phyloP scores from a whole-genome alignment of 2,888 invertebrate genomes.

The Philereme vetulata region DNA sequence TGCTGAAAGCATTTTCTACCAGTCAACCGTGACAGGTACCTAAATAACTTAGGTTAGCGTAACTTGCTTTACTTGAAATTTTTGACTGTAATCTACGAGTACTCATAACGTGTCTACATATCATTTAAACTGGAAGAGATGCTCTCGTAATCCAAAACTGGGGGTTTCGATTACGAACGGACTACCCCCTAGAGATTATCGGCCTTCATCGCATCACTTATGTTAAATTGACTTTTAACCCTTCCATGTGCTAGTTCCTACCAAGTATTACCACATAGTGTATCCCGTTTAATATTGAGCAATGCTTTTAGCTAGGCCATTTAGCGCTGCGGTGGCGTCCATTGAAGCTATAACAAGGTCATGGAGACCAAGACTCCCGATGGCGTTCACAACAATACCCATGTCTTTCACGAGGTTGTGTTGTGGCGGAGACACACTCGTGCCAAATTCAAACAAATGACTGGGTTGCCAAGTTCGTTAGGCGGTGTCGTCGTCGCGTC shows the following conservation, averaged over 20 bases:
- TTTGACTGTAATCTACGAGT: too few species aligned
- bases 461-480: not conserved
- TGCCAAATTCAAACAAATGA: not conserved
- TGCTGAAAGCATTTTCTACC: too few species aligned
- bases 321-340: constrained; percentile 32
- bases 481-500: not conserved
- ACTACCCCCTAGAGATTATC: constrained; percentile 4
- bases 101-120: not conserved
- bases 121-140: not conserved
- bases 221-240: constrained; percentile 6
- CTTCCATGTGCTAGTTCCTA: not conserved
- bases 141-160: constrained; percentile 1
- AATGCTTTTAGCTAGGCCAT: constrained; percentile 42
- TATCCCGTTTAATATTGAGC: constrained; percentile 25
- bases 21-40: too few species aligned
- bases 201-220: not conserved
- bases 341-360: constrained; percentile 38
- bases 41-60: too few species aligned
- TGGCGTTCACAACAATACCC: constrained; percentile 57
- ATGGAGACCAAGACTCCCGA: constrained; percentile 45
- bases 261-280: constrained; percentile 13
- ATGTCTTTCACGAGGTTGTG: not conserved
- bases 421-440: not conserved
- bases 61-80: too few species aligned
- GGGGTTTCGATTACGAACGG: constrained; percentile 4